Base-by-base conservation (phyloP, 2,113 vertebrate species). In the Lophius piscatorius region DNA sequence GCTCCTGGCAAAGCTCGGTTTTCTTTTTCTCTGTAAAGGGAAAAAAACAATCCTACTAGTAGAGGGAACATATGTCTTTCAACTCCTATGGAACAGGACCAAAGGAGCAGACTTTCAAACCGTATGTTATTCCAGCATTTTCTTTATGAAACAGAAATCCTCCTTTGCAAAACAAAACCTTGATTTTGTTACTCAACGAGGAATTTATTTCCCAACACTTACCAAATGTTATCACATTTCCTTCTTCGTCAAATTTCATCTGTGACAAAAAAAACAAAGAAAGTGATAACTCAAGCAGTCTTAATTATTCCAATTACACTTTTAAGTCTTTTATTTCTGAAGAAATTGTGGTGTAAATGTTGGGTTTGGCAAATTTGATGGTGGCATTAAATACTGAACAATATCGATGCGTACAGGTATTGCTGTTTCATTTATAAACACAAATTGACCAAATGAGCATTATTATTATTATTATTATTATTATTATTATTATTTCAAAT, bases 241-340 rank as follows among this genome's bases (percentile, higher is more conserved):
- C 97, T 1, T 92, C 87, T 73, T 91, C 92, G 79, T 98, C 95
- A 88, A 96, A 93, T 73, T 93, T 96, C 92, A 98, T 95, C 97
- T 99, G 82, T 65, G 68, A 47, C 52, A 58, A 13, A 74, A 48
- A 51, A 3, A 36, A 60, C 59, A 6, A 29, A 62, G 5, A 63
- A 39, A 51, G 2, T 2, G 21, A 23, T 36, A 9, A 29, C 1
- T 4, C 2, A 13, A 23, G 10, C 14, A 29, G 35, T 5, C 12
- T 23, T 3, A 67, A 18, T 13, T 38, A 31, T 11, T 67, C 4
- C 47, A 21, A 26, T 10, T 31, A 1, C 9, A 31, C 29, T 31
- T 31, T 7, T n/a, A n/a, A n/a, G n/a, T n/a, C n/a, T n/a, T n/a
- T n/a, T n/a, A n/a, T n/a, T n/a, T n/a, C n/a, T n/a, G n/a, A n/a